A percentile compares a stretch with the other conserved stretches of the same genome.
These are phyloP conservation scores for Allolobophora icterica DNA, from an alignment of 2,888 invertebrate species.

Conservation along the genomic window DNA sequence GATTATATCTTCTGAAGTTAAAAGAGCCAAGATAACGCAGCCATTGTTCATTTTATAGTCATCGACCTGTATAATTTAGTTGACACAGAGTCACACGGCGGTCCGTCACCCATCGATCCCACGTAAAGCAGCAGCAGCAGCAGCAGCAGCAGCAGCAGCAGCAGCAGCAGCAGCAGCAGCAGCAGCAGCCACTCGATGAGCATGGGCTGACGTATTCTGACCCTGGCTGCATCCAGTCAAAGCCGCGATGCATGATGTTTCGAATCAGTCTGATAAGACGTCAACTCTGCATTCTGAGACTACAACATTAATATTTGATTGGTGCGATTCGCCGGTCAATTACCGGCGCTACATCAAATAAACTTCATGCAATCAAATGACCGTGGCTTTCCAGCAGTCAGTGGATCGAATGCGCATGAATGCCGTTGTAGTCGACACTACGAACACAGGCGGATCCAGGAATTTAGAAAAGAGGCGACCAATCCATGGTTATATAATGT, in stretches of 20 bases:
- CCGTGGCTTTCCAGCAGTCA: not conserved
- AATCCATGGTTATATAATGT: too few species aligned
- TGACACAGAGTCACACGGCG: not conserved
- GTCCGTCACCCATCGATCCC: not conserved
- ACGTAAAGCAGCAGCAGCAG: not conserved
- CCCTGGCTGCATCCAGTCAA: not conserved
- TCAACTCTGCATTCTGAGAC: not conserved
- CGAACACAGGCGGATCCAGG: too few species aligned
- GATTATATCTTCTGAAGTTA: too few species aligned
- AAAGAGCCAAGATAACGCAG: not conserved
- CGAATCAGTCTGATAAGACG: not conserved
- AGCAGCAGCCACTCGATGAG: not conserved
- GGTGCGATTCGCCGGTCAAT: not conserved
- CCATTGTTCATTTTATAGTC: not conserved
- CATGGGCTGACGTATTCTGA: not conserved
- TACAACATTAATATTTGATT: not conserved
- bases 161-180: not conserved
- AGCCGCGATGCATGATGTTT: not conserved
- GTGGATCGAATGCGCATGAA: not conserved
- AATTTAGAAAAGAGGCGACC: too few species aligned
- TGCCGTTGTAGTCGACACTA: not conserved
- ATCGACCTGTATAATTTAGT: not conserved
- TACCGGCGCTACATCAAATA: not conserved
- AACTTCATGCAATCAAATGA: not conserved
- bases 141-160: not conserved